These are phyloP conservation scores for Megalops atlanticus DNA, from an alignment of 2,113 vertebrate species.

Conservation along the genomic window DNA sequence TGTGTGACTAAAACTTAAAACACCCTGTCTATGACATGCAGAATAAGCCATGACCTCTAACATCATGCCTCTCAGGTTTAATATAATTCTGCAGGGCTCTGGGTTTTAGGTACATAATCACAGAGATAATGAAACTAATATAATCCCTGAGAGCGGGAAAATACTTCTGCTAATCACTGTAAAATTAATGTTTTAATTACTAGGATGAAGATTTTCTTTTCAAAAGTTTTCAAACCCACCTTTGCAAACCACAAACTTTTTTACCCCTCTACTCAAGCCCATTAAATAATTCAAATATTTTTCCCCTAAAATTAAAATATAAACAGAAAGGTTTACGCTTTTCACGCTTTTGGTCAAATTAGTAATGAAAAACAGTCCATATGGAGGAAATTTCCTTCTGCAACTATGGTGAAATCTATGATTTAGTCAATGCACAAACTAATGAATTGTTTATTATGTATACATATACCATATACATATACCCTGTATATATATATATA, in stretches of 20 bases:
- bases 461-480: too few species aligned
- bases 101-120: slow-evolving; percentile 57
- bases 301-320: slow-evolving; percentile 55
- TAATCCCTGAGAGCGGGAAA: slow-evolving; percentile 66
- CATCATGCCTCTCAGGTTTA: slow-evolving; percentile 38
- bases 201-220: slow-evolving; percentile 41
- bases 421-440: slow-evolving; percentile 76
- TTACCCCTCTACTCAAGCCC: slow-evolving; percentile 23
- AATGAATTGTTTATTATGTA: slow-evolving; percentile 74
- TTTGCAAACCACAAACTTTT: slow-evolving; percentile 49
- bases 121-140: slow-evolving; percentile 66
- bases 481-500: too few species aligned
- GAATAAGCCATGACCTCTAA: not conserved
- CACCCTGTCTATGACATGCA: not conserved
- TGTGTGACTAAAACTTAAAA: not conserved
- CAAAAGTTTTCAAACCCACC: not conserved
- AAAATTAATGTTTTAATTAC: slow-evolving; percentile 72
- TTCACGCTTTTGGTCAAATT: slow-evolving; percentile 71
- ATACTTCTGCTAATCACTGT: slow-evolving; percentile 67
- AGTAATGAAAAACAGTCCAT: slow-evolving; percentile 72
- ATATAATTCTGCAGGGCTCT: slow-evolving; percentile 56
- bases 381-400: slow-evolving; percentile 68
- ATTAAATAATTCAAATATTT: slow-evolving; percentile 26
- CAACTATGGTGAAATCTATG: slow-evolving; percentile 76
- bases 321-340: slow-evolving; percentile 54